A percentile compares a stretch with the other conserved stretches of the same genome.
phyloP scores from a whole-genome alignment of 2,888 invertebrate genomes.

The Lithophane ornitopus region DNA sequence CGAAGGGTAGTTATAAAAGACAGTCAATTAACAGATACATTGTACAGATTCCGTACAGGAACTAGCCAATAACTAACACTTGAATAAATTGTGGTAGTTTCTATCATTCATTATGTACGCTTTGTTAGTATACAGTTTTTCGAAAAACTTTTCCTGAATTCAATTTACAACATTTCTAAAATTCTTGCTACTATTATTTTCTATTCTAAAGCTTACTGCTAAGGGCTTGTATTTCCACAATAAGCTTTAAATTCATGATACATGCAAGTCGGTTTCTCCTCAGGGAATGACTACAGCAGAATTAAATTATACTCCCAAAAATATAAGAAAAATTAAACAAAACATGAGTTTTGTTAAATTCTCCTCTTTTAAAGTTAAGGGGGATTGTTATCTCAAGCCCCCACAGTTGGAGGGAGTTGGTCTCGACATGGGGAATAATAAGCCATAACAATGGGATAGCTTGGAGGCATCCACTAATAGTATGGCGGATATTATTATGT shows the following conservation, averaged over 20 bases:
- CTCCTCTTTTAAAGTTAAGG: conserved; percentile 12
- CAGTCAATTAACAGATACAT: too few species aligned
- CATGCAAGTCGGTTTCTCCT: background rate
- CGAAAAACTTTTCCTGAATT: background rate
- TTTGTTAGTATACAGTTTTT: background rate
- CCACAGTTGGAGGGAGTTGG: background rate
- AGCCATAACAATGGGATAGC: conserved; percentile 29
- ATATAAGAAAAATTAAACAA: conserved; percentile 20
- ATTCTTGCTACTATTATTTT: background rate
- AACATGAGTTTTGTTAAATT: conserved; percentile 17
- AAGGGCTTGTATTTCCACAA: background rate
- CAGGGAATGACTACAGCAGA: conserved; percentile 15
- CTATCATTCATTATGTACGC: background rate
- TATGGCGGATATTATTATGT: conserved; percentile 9
- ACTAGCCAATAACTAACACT: too few species aligned
- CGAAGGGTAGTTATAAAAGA: background rate
- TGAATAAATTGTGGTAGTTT: background rate
- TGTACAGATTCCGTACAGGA: background rate
- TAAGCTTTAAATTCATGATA: background rate
- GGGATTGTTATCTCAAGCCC: conserved; percentile 38
- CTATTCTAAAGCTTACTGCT: background rate
- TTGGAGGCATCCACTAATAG: conserved; percentile 20
- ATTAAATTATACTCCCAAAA: conserved; percentile 45
- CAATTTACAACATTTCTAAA: background rate
- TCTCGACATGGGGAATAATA: conserved; percentile 29